A percentile compares a stretch with the other conserved stretches of the same genome.
Conservation (phyloP, 2,113 vertebrate genomes). For the Piaya cayana region DNA sequence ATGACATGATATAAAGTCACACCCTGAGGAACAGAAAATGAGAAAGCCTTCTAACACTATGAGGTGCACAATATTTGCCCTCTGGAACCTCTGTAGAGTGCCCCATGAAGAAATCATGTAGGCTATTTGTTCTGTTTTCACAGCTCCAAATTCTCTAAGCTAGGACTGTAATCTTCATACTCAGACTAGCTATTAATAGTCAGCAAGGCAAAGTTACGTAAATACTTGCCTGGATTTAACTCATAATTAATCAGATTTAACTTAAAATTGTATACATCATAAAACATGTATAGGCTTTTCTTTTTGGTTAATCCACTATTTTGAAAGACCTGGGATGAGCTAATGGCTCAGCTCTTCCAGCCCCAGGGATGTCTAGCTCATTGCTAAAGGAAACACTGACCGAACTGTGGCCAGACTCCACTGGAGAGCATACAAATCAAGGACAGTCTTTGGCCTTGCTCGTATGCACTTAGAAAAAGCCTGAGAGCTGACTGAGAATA, state of each 20-base stretch:
- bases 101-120: background rate
- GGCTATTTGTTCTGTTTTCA: background rate
- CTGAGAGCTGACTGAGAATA: background rate
- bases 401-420: background rate
- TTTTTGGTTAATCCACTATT: background rate
- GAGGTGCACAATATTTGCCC: background rate
- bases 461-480: background rate
- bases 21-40: background rate
- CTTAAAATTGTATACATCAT: background rate
- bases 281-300: background rate
- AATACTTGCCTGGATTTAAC: background rate
- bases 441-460: background rate
- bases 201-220: background rate
- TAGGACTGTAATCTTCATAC: background rate
- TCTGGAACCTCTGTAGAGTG: background rate
- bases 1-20: background rate
- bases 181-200: background rate
- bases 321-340: background rate
- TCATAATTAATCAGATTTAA: background rate
- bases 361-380: background rate
- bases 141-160: background rate
- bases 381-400: background rate
- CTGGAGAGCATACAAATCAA: background rate
- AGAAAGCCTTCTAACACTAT: background rate
- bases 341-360: background rate